These are phyloP conservation scores for Psittacula derbiana DNA, from an alignment of 2,797 vertebrate species.

Conservation along the genomic window DNA sequence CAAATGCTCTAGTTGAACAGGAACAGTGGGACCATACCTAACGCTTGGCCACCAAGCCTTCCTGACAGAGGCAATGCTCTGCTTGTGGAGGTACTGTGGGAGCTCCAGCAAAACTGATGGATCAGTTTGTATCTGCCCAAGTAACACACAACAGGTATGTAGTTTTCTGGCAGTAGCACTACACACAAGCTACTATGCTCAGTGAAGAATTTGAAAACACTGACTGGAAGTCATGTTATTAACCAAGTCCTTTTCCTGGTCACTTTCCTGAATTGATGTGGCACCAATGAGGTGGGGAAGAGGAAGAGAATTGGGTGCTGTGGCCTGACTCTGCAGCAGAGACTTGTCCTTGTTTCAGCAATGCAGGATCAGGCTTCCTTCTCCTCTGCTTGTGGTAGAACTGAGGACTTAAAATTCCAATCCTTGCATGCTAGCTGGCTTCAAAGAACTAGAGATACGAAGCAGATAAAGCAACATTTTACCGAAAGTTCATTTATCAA, in stretches of 20 bases:
- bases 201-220: neutral
- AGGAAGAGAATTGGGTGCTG: neutral
- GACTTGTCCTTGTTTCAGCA: neutral
- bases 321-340: neutral
- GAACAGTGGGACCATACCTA: neutral
- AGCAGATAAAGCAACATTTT: slow-evolving; percentile 94
- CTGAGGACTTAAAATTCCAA: slow-evolving; percentile 71
- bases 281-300: neutral
- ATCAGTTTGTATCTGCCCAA: neutral
- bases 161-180: neutral
- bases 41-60: neutral
- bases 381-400: slow-evolving; percentile 14
- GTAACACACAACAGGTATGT: neutral
- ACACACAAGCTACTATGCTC: neutral
- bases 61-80: neutral
- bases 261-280: neutral
- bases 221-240: neutral
- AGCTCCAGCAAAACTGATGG: neutral
- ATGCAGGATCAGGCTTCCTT: neutral
- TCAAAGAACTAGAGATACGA: slow-evolving; percentile 88
- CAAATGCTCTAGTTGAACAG: neutral
- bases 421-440: slow-evolving; percentile 78
- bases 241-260: neutral
- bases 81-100: neutral
- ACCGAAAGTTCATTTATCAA: slow-evolving; percentile 99